Evolutionary conservation across 35 echinoderm and acorn worm genomes (phyloP).

Genomic region (Chiridota heheva): DNA sequence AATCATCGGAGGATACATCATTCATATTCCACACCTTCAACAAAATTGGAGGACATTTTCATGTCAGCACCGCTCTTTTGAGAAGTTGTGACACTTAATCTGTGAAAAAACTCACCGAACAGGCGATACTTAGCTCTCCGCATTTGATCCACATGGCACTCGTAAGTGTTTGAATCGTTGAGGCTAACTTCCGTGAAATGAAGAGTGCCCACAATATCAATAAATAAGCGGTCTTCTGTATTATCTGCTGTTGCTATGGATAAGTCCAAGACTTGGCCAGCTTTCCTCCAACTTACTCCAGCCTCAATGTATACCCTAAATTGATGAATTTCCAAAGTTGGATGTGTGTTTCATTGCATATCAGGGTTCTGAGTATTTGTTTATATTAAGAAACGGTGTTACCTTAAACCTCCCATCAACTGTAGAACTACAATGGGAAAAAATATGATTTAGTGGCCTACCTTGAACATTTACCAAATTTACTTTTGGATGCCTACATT

Average conservation of each 20-base stretch:
- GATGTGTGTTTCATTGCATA: neutral
- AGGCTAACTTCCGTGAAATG: neutral
- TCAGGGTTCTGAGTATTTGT: neutral
- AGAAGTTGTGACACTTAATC: neutral
- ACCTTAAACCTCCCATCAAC: neutral
- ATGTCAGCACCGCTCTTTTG: neutral
- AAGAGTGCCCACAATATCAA: conserved; percentile 10
- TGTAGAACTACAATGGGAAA: neutral
- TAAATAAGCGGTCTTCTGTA: neutral
- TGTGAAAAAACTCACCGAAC: neutral
- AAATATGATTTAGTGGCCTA: too few species aligned
- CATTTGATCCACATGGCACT: conserved; percentile 20
- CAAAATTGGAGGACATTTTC: neutral
- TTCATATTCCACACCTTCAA: too few species aligned
- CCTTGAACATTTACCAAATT: too few species aligned
- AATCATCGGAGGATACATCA: too few species aligned
- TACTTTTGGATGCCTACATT: too few species aligned
- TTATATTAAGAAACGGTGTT: neutral
- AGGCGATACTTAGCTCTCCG: conserved; percentile 17
- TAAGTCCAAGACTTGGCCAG: neutral
- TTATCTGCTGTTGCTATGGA: conserved; percentile 2
- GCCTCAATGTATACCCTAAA: conserved; percentile 7
- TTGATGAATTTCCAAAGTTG: neutral
- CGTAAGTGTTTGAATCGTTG: conserved; percentile 20
- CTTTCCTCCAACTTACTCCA: conserved; percentile 7